Evolutionary conservation across 2,888 invertebrate species (phyloP).

Genomic region (Aethes cnicana): DNA sequence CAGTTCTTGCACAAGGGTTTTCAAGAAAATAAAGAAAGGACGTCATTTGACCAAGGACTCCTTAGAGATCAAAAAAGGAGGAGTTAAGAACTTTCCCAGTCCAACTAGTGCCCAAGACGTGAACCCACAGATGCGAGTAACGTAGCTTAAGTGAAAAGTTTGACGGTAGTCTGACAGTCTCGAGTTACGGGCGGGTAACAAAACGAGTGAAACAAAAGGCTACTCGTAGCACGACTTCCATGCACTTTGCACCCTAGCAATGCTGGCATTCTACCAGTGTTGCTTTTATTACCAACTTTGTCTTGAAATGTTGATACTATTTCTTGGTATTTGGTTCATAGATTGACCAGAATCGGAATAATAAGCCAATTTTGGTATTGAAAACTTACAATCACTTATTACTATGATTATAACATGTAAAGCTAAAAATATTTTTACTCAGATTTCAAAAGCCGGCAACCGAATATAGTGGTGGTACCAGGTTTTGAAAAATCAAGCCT

Average conservation of each 20-base stretch:
- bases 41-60: not conserved
- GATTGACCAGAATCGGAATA: too few species aligned
- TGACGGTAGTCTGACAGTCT: conserved; percentile 50
- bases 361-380: too few species aligned
- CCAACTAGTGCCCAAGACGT: conserved; percentile 39
- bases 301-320: too few species aligned
- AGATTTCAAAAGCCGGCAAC: too few species aligned
- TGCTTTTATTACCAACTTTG: conserved; percentile 1
- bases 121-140: conserved; percentile 58
- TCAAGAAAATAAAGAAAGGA: not conserved
- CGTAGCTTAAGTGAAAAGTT: conserved; percentile 70
- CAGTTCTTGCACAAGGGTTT: too few species aligned
- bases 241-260: conserved; percentile 21
- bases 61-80: not conserved
- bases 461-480: too few species aligned
- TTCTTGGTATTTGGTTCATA: too few species aligned
- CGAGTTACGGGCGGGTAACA: conserved; percentile 41
- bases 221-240: conserved; percentile 15
- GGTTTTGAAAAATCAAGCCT: too few species aligned
- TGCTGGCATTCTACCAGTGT: not conserved
- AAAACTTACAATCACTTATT: too few species aligned
- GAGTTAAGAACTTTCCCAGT: not conserved
- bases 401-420: too few species aligned
- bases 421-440: too few species aligned
- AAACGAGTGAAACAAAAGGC: conserved; percentile 45